Evolutionary conservation across 2,888 invertebrate genomes (phyloP).

Genomic region (Cremastinae sp.): DNA sequence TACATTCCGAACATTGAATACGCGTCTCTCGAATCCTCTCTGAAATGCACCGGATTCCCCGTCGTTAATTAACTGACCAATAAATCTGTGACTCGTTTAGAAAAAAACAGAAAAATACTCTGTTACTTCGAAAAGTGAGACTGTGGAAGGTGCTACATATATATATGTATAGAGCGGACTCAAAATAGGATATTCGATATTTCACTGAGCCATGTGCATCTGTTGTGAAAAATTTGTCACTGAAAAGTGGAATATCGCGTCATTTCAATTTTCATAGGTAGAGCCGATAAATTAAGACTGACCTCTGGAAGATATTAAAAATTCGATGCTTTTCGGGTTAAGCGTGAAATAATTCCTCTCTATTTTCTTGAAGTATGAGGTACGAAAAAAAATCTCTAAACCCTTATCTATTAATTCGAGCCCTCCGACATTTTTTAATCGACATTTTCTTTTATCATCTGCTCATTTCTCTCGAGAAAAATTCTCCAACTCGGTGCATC

Average conservation of each 20-base stretch:
- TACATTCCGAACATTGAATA: constrained; percentile 7
- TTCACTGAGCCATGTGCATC: too few species aligned
- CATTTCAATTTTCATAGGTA: too few species aligned
- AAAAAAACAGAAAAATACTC: constrained; percentile 8
- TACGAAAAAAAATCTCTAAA: too few species aligned
- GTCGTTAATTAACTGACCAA: constrained; percentile 37
- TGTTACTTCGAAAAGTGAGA: constrained; percentile 18
- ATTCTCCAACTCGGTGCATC: constrained; percentile 15
- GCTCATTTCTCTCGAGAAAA: not conserved
- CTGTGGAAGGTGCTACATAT: not conserved
- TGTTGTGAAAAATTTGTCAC: too few species aligned
- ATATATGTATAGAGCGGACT: too few species aligned
- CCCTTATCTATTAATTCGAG: not conserved
- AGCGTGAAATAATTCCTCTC: too few species aligned
- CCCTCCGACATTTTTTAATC: constrained; percentile 1
- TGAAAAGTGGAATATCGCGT: too few species aligned
- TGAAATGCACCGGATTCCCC: not conserved
- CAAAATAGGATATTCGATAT: not conserved
- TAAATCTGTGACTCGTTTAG: constrained; percentile 17
- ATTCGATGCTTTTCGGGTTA: too few species aligned
- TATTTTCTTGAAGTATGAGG: too few species aligned
- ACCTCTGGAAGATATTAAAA: not conserved
- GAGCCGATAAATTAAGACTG: not conserved
- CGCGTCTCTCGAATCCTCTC: constrained; percentile 2
- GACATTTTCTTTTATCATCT: constrained; percentile 8